A percentile compares a stretch with the other conserved stretches of the same genome.
These are phyloP conservation scores for Periophthalmus magnuspinnatus DNA, from an alignment of 2,797 vertebrate genomes.

Conservation along the genomic window DNA sequence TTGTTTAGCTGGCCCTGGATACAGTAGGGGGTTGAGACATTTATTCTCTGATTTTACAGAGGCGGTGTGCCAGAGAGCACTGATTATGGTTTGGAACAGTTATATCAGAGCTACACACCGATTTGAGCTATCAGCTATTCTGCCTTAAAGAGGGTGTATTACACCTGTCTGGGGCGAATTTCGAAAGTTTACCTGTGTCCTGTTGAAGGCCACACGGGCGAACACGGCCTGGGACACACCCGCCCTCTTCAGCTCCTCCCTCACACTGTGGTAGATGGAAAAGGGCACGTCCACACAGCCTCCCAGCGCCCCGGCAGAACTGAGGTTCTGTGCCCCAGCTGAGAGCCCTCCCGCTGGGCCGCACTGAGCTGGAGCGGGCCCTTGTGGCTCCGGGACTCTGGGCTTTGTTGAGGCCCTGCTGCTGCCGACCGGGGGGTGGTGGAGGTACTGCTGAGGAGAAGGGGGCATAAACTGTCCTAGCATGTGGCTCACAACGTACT, in stretches of 20 bases:
- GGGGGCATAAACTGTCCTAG: slow-evolving; percentile 91
- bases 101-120: too few relatives aligned
- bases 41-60: too few relatives aligned
- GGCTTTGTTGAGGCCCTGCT: slow-evolving; percentile 72
- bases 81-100: too few relatives aligned
- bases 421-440: slow-evolving; percentile 93
- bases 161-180: too few relatives aligned
- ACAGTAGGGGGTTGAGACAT: too few relatives aligned
- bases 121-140: too few relatives aligned
- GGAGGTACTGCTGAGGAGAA: slow-evolving; percentile 90
- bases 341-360: slow-evolving; percentile 47
- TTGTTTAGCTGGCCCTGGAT: too few relatives aligned
- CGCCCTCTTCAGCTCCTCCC: slow-evolving; percentile 97
- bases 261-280: slow-evolving; percentile 97
- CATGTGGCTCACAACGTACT: slow-evolving; percentile 97
- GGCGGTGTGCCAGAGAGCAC: too few relatives aligned
- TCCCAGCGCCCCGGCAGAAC: slow-evolving; percentile 25
- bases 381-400: slow-evolving; percentile 88
- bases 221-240: slow-evolving; percentile 99
- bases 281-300: slow-evolving; percentile 77
- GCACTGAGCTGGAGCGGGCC: slow-evolving; percentile 79
- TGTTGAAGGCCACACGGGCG: slow-evolving; percentile 98
- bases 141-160: too few relatives aligned
- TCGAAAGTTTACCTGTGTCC: slow-evolving; percentile 88
- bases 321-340: slow-evolving; percentile 75